Evolutionary conservation across 92 coral and sea anemone genomes (phyloP).

Genomic region (Porites evermanni): DNA sequence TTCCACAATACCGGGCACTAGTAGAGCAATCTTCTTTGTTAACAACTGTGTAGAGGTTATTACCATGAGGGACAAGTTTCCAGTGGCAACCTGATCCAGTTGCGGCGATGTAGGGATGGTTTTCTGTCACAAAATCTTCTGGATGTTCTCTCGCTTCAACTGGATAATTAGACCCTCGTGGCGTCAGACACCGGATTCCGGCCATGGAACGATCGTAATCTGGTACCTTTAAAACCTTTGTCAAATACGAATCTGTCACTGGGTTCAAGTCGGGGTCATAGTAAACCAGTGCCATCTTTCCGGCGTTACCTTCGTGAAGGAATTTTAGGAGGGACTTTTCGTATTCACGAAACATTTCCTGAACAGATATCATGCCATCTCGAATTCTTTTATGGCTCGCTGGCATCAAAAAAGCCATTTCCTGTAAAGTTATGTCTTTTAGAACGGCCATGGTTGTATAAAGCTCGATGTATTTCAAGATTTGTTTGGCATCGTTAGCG

Average conservation of each 20-base stretch:
- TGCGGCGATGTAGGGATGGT: too few relatives aligned
- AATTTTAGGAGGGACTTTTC: neutral
- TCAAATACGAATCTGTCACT: constrained; percentile 15
- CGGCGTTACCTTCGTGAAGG: neutral
- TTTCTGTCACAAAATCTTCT: too few relatives aligned
- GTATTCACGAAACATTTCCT: neutral
- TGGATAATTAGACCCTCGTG: neutral
- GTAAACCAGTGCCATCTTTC: neutral
- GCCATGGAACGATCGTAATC: constrained; percentile 22
- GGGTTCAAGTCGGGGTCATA: constrained; percentile 10
- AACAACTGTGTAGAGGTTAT: neutral
- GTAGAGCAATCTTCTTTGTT: neutral
- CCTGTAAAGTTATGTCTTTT: constrained; percentile 18
- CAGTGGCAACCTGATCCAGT: neutral
- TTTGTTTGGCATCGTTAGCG: neutral
- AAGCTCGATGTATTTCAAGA: constrained; percentile 14
- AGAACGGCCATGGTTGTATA: constrained; percentile 13
- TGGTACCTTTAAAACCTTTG: constrained; percentile 9
- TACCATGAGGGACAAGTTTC: constrained; percentile 21
- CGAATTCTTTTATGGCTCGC: neutral
- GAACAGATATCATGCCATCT: neutral
- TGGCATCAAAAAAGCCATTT: constrained; percentile 3
- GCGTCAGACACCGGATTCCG: constrained; percentile 13
- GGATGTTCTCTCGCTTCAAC: neutral
- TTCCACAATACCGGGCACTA: too few relatives aligned